Base-by-base conservation (phyloP, 2,113 vertebrate genomes). In the Hemichromis elongatus region DNA sequence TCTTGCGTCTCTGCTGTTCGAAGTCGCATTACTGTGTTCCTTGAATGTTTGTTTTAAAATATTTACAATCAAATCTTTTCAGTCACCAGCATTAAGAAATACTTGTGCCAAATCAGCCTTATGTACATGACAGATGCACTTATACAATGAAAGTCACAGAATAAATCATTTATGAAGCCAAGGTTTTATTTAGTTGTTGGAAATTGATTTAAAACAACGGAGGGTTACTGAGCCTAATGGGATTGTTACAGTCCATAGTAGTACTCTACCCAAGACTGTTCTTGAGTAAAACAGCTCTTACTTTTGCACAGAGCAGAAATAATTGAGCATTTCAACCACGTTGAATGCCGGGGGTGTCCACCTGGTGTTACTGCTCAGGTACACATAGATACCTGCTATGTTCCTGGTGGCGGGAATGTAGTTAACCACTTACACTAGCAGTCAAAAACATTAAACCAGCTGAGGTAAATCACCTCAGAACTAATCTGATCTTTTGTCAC, bases 251-350 rank as follows among this genome's bases (percentile, higher is more conserved):
- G 77, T 28, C 10, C 21, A 6, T 55, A 91, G 90, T 95, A 95
- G 88, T 94, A 94, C 8, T 94, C 79, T 6, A 89, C 61, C 8
- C 73, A 88, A 10, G 95, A 95, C 52, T 83, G 85, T 56, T 95
- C 81, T 12, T 68, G 91, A 59, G 92, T 84, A 82, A 95, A 96
- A 92, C 84, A 95, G 42, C 26, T 81, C 66, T 2, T 83, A 77
- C 73, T 83, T 90, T 79, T 88, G 82, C 5, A 90, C 18, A 2
- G 68, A 91, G 89, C 95, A 96, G 89, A 94, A 96, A 87, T 89
- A 93, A 55, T 92, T 92, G 5, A 96, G 90, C 37, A 94, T 91
- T 5, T 96, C 93, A 6, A 93, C 88, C 12, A 54, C 24, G 8
- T 50, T 59, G 50, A 85, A 57, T 18, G 19, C n/a, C 1, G 2